Percentiles rank a stretch among this genome's conserved stretches.
phyloP scores from a whole-genome alignment of 1,140 invertebrate genomes.

The Papilio xuthus region DNA sequence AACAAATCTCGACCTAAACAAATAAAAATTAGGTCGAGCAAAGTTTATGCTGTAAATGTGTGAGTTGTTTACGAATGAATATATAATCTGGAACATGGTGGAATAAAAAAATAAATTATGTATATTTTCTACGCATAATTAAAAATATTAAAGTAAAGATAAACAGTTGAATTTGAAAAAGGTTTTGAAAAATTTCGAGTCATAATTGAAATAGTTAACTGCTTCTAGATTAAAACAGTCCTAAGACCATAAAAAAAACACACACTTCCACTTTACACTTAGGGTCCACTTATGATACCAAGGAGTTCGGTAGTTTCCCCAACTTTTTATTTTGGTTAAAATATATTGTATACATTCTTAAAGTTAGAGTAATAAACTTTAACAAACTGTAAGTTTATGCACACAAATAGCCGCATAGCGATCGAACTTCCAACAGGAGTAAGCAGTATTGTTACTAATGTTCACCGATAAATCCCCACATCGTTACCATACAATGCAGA shows the following conservation, averaged over 20 bases:
- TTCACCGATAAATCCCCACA: neutral
- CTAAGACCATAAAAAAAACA: too few species aligned
- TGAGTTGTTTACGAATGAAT: neutral
- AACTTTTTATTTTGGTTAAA: neutral
- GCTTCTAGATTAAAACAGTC: too few species aligned
- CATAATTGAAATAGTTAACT: neutral
- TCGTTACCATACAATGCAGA: neutral
- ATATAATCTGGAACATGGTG: neutral
- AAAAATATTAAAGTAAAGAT: too few species aligned
- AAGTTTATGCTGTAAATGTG: neutral
- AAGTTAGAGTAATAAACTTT: conserved; percentile 1
- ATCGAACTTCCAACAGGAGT: neutral
- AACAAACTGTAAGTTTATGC: conserved; percentile 11
- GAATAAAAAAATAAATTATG: neutral
- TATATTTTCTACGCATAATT: neutral
- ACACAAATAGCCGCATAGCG: conserved; percentile 12
- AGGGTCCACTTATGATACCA: too few species aligned
- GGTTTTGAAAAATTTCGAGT: too few species aligned
- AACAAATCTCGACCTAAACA: neutral
- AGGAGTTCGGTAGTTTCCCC: neutral
- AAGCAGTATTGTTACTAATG: conserved; percentile 12
- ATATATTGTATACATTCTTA: neutral
- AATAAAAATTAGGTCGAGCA: neutral
- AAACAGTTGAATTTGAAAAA: too few species aligned
- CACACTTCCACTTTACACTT: too few species aligned